These are phyloP conservation scores for Seira ritae DNA, from an alignment of 2,888 invertebrate genomes.

Conservation along the genomic window DNA sequence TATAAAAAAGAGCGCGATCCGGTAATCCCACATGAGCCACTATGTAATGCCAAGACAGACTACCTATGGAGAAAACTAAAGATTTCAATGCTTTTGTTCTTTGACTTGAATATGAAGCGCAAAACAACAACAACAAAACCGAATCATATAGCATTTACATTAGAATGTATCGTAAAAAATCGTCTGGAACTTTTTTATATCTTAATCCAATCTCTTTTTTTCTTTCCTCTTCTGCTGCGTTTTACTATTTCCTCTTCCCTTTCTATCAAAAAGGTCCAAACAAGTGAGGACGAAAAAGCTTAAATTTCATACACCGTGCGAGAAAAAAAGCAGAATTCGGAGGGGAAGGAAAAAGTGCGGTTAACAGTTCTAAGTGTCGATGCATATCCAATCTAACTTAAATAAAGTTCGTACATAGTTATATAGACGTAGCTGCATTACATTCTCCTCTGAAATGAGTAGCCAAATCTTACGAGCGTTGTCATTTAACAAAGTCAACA, in stretches of 20 bases:
- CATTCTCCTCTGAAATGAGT: too few relatives aligned
- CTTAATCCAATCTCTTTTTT: background rate
- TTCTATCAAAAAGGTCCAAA: background rate
- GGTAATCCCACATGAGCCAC: constrained; percentile 60
- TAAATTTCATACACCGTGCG: background rate
- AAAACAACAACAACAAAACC: constrained; percentile 9
- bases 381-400: background rate
- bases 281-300: background rate
- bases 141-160: background rate
- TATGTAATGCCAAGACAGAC: constrained; percentile 10
- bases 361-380: background rate
- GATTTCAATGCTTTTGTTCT: background rate
- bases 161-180: background rate
- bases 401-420: too few relatives aligned
- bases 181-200: background rate
- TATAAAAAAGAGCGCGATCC: constrained; percentile 45
- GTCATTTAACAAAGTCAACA: too few relatives aligned
- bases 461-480: too few relatives aligned
- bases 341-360: background rate
- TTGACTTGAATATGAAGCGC: too few relatives aligned
- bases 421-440: too few relatives aligned
- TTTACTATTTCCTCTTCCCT: background rate
- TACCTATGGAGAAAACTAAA: background rate
- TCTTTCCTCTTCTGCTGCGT: background rate
- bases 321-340: background rate